A percentile compares a stretch with the other conserved stretches of the same genome.
Evolutionary conservation across 2,797 vertebrate species (phyloP).

Genomic region (Anolis apletophallus): DNA sequence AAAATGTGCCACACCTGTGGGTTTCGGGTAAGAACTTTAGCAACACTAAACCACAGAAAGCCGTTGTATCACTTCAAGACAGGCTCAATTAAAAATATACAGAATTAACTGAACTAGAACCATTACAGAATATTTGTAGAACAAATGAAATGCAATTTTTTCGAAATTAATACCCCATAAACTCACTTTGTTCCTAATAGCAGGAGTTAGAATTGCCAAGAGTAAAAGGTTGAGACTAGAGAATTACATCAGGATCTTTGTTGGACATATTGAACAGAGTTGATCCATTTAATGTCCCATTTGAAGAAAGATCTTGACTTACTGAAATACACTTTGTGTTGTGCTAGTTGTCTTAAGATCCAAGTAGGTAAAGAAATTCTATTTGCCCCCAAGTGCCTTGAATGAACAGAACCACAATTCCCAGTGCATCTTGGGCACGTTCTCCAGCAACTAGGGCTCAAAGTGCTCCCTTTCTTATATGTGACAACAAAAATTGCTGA

Average conservation of each 20-base stretch:
- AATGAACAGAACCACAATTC: background rate
- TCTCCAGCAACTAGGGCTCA: background rate
- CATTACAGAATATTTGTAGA: background rate
- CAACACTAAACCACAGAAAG: background rate
- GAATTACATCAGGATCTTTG: background rate
- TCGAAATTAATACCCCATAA: background rate
- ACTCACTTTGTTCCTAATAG: no score
- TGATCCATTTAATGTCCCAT: background rate
- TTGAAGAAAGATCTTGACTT: background rate
- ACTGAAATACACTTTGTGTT: background rate
- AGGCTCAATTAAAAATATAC: background rate
- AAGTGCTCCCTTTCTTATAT: background rate
- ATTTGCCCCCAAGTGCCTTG: background rate
- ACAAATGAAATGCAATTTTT: background rate
- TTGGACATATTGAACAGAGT: background rate
- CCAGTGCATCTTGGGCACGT: background rate
- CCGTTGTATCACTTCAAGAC: background rate
- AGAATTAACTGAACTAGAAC: background rate
- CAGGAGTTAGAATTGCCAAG: background rate
- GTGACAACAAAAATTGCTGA: background rate
- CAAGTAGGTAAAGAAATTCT: background rate
- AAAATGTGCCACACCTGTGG: background rate
- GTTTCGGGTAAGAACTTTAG: background rate
- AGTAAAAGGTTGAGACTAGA: background rate
- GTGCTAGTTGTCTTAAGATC: slow-evolving; percentile 5